phyloP scores from a whole-genome alignment of 2,797 vertebrate genomes.

The Todus mexicanus region DNA sequence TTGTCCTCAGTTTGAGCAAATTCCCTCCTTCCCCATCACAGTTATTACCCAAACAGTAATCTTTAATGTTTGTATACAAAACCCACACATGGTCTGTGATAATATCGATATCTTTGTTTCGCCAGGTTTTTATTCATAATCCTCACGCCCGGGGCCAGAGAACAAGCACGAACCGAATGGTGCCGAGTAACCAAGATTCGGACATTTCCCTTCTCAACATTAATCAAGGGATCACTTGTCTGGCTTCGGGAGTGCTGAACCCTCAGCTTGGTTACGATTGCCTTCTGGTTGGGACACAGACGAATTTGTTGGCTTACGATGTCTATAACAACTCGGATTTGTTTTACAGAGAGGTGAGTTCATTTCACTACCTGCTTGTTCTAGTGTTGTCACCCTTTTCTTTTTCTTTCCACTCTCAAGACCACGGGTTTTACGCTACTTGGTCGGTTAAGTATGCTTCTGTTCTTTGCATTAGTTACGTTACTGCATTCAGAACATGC shows the following conservation, averaged over 20 bases:
- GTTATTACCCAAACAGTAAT: neutral
- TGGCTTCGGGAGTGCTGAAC: constrained; percentile 84
- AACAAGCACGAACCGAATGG: constrained; percentile 77
- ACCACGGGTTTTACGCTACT: neutral
- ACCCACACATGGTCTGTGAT: neutral
- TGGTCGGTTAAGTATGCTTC: neutral
- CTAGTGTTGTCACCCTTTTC: neutral
- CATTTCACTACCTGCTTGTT: neutral
- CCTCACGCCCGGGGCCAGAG: constrained; percentile 86
- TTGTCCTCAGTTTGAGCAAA: neutral
- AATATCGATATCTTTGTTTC: neutral
- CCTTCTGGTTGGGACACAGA: constrained; percentile 92
- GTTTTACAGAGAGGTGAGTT: constrained; percentile 92
- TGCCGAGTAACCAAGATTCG: constrained; percentile 86
- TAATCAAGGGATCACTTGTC: constrained; percentile 92
- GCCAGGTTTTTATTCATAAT: constrained; percentile 95
- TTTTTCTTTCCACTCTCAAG: neutral
- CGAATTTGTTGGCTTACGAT: constrained; percentile 92
- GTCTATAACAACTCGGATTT: constrained; percentile 95
- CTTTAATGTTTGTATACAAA: neutral
- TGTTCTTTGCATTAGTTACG: neutral
- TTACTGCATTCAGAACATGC: neutral
- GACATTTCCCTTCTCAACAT: constrained; percentile 95
- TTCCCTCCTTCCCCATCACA: rapidly evolving
- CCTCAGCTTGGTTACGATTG: constrained; percentile 83